Evolutionary conservation across 2,888 invertebrate genomes (phyloP).

Genomic region (Drosophila emarginata): DNA sequence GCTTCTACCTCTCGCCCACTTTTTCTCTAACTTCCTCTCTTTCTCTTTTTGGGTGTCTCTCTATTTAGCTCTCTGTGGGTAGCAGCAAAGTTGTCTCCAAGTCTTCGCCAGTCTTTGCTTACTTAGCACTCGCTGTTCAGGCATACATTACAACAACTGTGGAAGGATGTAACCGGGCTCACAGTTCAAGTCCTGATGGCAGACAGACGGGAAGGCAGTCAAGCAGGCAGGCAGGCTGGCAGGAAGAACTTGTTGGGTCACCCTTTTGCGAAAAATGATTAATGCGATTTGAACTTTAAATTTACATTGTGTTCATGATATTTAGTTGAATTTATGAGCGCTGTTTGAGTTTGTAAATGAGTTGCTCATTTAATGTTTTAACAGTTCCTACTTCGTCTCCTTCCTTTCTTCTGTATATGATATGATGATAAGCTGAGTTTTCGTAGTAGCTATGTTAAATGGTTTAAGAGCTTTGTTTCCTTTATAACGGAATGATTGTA

Average conservation of each 20-base stretch:
- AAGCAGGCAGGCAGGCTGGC: not conserved
- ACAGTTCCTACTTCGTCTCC: constrained; percentile 38
- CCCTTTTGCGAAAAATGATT: constrained; percentile 66
- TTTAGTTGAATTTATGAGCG: constrained; percentile 74
- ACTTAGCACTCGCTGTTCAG: constrained; percentile 17
- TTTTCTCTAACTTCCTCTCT: not conserved
- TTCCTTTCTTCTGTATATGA: not conserved
- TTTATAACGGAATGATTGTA: constrained; percentile 66
- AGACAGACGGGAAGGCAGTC: not conserved
- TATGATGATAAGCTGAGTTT: constrained; percentile 14
- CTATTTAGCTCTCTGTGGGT: constrained; percentile 41
- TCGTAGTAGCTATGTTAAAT: not conserved
- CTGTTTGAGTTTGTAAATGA: constrained; percentile 76
- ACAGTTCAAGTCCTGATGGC: constrained; percentile 1
- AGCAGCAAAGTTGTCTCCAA: constrained; percentile 63
- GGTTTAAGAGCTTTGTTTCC: constrained; percentile 41
- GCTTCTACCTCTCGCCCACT: not conserved
- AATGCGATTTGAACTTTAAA: constrained; percentile 75
- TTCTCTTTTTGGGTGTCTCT: not conserved
- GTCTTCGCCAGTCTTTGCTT: constrained; percentile 37
- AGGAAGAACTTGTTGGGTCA: constrained; percentile 7
- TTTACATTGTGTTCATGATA: constrained; percentile 77
- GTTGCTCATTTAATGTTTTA: constrained; percentile 74
- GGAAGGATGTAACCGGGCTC: constrained; percentile 1
- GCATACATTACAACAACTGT: constrained; percentile 25